Evolutionary conservation across 2,113 vertebrate species (phyloP).

Genomic region (Edolisoma coerulescens): DNA sequence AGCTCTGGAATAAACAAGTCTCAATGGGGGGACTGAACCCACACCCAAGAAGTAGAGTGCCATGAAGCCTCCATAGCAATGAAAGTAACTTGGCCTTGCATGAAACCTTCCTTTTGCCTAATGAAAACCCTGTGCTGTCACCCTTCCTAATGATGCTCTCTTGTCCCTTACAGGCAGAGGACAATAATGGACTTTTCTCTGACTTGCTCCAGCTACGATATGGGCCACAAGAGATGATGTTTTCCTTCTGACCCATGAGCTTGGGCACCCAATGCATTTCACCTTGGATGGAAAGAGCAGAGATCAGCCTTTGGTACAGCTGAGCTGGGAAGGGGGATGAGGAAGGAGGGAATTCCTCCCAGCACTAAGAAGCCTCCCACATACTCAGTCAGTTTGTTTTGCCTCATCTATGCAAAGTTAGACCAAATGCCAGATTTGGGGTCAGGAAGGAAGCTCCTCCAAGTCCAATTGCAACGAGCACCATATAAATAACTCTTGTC

Average conservation of each 20-base stretch:
- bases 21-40: slow-evolving; percentile 36
- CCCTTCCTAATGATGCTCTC: background rate
- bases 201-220: background rate
- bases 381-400: background rate
- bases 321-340: background rate
- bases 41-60: slow-evolving; percentile 41
- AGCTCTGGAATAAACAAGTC: slow-evolving; percentile 56
- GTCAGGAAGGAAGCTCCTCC: slow-evolving; percentile 5
- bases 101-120: slow-evolving; percentile 23
- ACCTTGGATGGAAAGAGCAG: background rate
- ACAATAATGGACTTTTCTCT: slow-evolving; percentile 3
- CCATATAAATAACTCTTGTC: background rate
- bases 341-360: background rate
- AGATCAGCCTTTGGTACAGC: background rate
- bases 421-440: background rate
- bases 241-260: background rate
- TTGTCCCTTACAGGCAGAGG: slow-evolving; percentile 1
- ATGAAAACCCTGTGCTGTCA: slow-evolving; percentile 52
- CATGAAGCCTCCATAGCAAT: slow-evolving; percentile 46
- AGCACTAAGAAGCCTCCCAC: background rate
- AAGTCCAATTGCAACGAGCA: background rate
- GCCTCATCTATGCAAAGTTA: background rate
- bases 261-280: background rate
- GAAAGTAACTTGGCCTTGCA: slow-evolving; percentile 50
- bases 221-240: background rate